Evolutionary conservation across 2,888 invertebrate genomes (phyloP), one percentile per base, ranked within the genome.

Genomic region (Cinara cedri): DNA sequence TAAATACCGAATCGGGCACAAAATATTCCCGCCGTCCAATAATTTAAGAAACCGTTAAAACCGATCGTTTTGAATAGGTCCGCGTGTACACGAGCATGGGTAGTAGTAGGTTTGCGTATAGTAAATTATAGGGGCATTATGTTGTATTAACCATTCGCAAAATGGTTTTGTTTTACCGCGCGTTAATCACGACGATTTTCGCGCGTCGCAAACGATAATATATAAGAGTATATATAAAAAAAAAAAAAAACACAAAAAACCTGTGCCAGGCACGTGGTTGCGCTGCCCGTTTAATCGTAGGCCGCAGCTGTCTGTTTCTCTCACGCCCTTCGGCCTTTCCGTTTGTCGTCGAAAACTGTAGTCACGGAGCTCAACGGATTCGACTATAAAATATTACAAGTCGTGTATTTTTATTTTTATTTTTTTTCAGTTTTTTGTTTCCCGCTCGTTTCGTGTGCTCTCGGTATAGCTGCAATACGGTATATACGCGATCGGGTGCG

Each of bases 171-270:
- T 71, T 55, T 21, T 42, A 26, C 8, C 14, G 72, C 72, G 66
- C 76, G 76, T 76, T 76, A 66, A 76, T 76, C 76, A 66, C 55
- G 66, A 57, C 16, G 60, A 68, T 78, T 68, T 78, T 78, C 19
- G 49, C 76, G 21, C 76, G 55, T 78, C 19, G 42, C 62, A 34
- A 62, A 72, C 57, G 57, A 72, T n/a, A n/a, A n/a, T n/a, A n/a
- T n/a, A n/a, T n/a, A 34, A 4, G 10, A 26, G 60, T 72, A 49
- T 3, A n/a, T n/a, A n/a, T 21, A 26, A 49, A 66, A 49, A 49
- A n/a, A 16, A 34, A 62, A n/a, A 42, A 26, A 62, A 13, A 26
- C 16, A 66, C 26, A 70, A 54, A 51, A 60, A 76, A 21, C 60
- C 6, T 21, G 76, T 78, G 49, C 76, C 76, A 60, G 76, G 76